A percentile compares a stretch with the other conserved stretches of the same genome.
phyloP scores from a whole-genome alignment of 2,888 invertebrate species.

The Pseudococcus viburni region DNA sequence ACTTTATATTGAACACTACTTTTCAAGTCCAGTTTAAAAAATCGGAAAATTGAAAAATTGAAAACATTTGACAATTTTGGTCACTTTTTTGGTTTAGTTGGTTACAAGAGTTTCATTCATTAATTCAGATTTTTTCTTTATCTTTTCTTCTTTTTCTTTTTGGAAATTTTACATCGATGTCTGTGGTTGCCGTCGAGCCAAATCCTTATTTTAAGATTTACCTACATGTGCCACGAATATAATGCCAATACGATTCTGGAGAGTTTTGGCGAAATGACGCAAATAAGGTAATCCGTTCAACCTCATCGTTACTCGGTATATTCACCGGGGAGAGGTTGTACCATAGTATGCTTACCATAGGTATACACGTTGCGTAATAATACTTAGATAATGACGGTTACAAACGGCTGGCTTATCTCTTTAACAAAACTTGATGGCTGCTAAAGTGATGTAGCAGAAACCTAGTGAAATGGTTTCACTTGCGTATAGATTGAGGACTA shows the following conservation, averaged over 20 bases:
- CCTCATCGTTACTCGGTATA: neutral
- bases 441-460: neutral
- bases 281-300: neutral
- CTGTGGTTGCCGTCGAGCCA: no score
- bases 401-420: neutral
- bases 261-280: neutral
- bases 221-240: no score
- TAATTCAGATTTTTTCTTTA: no score
- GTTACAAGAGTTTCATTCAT: no score
- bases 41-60: no score
- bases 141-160: no score
- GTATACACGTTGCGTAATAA: neutral
- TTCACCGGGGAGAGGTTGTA: neutral
- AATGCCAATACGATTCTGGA: neutral
- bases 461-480: neutral
- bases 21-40: no score
- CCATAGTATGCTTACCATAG: neutral
- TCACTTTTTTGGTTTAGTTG: no score
- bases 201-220: no score
- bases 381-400: conserved; percentile 1
- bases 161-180: no score
- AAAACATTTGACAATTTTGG: no score
- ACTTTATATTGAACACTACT: no score
- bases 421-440: neutral
- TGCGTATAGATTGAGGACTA: neutral